Percentiles rank a stretch among this genome's conserved stretches.
These are phyloP conservation scores for Eupeodes luniger DNA, from an alignment of 2,888 invertebrate species.

Conservation along the genomic window DNA sequence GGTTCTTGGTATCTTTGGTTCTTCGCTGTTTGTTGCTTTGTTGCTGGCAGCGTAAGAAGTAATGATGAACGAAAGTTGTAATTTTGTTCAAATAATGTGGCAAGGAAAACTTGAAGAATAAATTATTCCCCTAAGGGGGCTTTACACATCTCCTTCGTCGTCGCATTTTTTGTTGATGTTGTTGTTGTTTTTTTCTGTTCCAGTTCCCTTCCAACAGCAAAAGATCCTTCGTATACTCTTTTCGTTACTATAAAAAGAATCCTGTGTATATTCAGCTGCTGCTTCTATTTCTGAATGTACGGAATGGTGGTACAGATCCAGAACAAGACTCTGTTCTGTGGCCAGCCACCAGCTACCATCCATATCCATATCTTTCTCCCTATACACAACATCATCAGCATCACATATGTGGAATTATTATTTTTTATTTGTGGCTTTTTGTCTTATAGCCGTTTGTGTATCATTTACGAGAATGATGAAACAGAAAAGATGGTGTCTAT, in stretches of 20 bases:
- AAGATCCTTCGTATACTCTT: slow-evolving; percentile 14
- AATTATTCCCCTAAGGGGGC: slow-evolving; percentile 70
- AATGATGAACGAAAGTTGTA: slow-evolving; percentile 74
- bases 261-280: slow-evolving; percentile 14
- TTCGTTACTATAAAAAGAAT: neutral
- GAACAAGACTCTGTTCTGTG: neutral
- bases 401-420: slow-evolving; percentile 13
- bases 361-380: neutral
- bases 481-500: slow-evolving; percentile 19
- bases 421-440: neutral
- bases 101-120: slow-evolving; percentile 69
- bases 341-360: neutral
- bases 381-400: neutral
- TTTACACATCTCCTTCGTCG: slow-evolving; percentile 15
- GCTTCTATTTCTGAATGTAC: neutral
- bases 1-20: neutral
- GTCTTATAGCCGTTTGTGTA: slow-evolving; percentile 10
- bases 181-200: neutral
- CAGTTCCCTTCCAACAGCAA: neutral
- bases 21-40: neutral
- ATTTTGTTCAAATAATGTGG: slow-evolving; percentile 74
- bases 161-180: neutral
- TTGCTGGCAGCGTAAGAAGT: slow-evolving; percentile 38
- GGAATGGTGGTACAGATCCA: neutral
- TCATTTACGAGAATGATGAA: slow-evolving; percentile 27